phyloP scores from a whole-genome alignment of 1,140 invertebrate genomes.

The Drosophila parvula region DNA sequence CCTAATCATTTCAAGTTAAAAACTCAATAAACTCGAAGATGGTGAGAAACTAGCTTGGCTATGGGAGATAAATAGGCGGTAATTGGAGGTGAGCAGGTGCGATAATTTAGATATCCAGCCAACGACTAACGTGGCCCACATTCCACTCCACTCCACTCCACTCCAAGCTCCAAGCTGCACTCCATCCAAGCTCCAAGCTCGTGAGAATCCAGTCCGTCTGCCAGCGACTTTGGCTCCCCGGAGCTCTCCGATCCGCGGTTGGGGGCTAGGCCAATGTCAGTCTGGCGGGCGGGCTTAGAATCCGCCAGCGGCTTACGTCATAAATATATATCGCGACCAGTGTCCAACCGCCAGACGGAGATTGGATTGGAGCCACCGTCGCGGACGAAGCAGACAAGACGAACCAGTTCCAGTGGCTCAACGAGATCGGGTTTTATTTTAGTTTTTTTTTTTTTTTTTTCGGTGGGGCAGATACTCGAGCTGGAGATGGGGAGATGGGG shows the following conservation, averaged over 20 bases:
- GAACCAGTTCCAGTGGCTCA: constrained; percentile 44
- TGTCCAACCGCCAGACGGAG: constrained; percentile 12
- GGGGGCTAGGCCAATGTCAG: constrained; percentile 49
- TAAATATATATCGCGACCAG: constrained; percentile 28
- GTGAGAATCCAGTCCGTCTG: constrained; percentile 41
- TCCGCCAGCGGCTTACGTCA: constrained; percentile 50
- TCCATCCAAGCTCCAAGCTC: not conserved
- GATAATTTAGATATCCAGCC: constrained; percentile 25
- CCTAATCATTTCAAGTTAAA: not conserved
- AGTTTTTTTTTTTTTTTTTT: not conserved
- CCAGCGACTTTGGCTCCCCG: not conserved
- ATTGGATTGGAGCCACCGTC: not conserved
- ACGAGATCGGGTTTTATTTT: constrained; percentile 23
- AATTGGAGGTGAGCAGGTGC: constrained; percentile 34
- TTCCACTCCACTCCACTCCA: constrained; percentile 7
- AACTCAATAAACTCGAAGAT: not conserved
- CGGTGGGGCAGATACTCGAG: constrained; percentile 11
- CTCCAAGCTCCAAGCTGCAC: not conserved
- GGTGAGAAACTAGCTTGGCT: constrained; percentile 1
- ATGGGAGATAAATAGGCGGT: not conserved
- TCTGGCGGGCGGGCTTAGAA: constrained; percentile 30
- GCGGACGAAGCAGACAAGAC: constrained; percentile 15
- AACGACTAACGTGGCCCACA: constrained; percentile 25
- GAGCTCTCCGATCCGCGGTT: not conserved
- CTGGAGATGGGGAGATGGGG: not conserved